These are phyloP conservation scores for Drosophila sucinea DNA, from an alignment of 1,140 invertebrate species.

Conservation along the genomic window DNA sequence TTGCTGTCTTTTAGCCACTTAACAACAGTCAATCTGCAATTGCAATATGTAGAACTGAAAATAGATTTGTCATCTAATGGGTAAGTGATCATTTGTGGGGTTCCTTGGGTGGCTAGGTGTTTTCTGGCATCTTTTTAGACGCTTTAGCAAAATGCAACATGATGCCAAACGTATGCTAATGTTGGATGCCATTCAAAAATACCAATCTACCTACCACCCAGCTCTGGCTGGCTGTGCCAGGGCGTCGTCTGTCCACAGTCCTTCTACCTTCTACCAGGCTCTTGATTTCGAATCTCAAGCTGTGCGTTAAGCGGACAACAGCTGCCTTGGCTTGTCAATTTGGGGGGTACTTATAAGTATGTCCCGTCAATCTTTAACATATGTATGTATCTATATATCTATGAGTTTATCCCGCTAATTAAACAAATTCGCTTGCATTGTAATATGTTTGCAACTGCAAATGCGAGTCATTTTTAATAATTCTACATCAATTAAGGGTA, in stretches of 20 bases:
- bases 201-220: not conserved
- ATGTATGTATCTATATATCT: slow-evolving; percentile 12
- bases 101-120: not conserved
- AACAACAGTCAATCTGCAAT: slow-evolving; percentile 18
- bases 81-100: slow-evolving; percentile 43
- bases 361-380: slow-evolving; percentile 35
- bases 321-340: slow-evolving; percentile 75
- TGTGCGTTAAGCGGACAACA: slow-evolving; percentile 57
- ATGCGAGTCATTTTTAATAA: not conserved
- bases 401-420: slow-evolving; percentile 65
- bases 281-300: not conserved
- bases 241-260: too few relatives aligned
- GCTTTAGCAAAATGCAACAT: slow-evolving; percentile 1
- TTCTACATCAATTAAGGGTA: not conserved
- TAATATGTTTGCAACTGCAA: slow-evolving; percentile 28
- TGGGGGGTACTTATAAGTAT: slow-evolving; percentile 13
- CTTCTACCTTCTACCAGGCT: too few relatives aligned
- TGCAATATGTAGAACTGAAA: slow-evolving; percentile 43
- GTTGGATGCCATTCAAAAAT: slow-evolving; percentile 66
- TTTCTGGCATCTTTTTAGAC: not conserved
- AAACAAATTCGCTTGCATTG: slow-evolving; percentile 73
- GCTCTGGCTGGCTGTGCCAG: not conserved
- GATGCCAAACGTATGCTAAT: slow-evolving; percentile 19
- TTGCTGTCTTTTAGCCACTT: not conserved
- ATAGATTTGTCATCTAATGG: slow-evolving; percentile 69